Evolutionary conservation across 2,888 invertebrate species (phyloP).

Genomic region (Hyppa rectilinea): DNA sequence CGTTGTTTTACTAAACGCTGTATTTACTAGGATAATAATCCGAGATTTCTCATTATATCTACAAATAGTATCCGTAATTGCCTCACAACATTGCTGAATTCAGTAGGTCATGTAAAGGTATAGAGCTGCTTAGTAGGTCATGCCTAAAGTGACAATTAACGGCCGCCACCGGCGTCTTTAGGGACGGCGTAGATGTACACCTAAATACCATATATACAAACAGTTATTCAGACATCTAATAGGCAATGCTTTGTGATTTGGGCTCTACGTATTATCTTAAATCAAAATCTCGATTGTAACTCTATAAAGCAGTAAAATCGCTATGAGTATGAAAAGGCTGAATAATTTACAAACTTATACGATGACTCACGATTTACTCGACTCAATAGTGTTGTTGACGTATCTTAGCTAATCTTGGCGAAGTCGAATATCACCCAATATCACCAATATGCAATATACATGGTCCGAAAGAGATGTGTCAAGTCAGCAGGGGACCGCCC

Average conservation of each 20-base stretch:
- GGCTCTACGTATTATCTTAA: slow-evolving; percentile 21
- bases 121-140: slow-evolving; percentile 43
- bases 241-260: slow-evolving; percentile 30
- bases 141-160: slow-evolving; percentile 55
- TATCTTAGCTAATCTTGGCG: slow-evolving; percentile 59
- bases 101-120: slow-evolving; percentile 38
- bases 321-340: neutral
- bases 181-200: slow-evolving; percentile 18
- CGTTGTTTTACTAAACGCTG: neutral
- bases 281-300: slow-evolving; percentile 9
- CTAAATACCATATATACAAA: slow-evolving; percentile 11
- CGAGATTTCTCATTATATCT: slow-evolving; percentile 8
- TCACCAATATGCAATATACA: slow-evolving; percentile 63
- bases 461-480: slow-evolving; percentile 63
- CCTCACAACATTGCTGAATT: slow-evolving; percentile 12
- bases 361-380: slow-evolving; percentile 37
- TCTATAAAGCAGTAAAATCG: neutral
- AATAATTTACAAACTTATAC: slow-evolving; percentile 12
- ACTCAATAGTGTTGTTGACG: slow-evolving; percentile 55
- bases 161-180: slow-evolving; percentile 33
- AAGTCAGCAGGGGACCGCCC: slow-evolving; percentile 69
- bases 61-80: slow-evolving; percentile 20
- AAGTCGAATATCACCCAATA: slow-evolving; percentile 64
- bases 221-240: slow-evolving; percentile 28
- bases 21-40: slow-evolving; percentile 7